These are phyloP conservation scores for Yponomeuta cagnagella DNA, from an alignment of 2,888 invertebrate genomes.

Conservation along the genomic window DNA sequence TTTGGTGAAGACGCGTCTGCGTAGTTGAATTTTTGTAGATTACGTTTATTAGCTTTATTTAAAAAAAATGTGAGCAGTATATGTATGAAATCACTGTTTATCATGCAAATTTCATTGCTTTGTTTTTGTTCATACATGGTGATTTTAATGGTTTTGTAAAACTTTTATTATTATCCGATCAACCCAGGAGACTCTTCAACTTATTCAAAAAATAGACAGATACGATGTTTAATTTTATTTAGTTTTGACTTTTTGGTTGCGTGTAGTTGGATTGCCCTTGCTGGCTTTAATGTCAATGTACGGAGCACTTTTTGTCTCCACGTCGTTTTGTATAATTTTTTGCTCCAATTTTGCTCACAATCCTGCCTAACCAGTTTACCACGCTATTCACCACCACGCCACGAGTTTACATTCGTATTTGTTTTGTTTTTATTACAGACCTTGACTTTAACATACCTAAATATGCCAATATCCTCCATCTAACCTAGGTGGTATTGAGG, in stretches of 20 bases:
- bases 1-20: neutral
- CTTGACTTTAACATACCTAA: neutral
- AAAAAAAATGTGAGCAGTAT: neutral
- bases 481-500: too few relatives aligned
- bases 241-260: neutral
- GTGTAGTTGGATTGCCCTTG: slow-evolving; percentile 39
- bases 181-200: too few relatives aligned
- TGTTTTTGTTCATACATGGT: too few relatives aligned
- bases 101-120: too few relatives aligned
- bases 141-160: too few relatives aligned
- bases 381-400: neutral
- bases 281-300: slow-evolving; percentile 52
- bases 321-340: neutral
- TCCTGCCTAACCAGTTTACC: neutral
- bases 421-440: neutral
- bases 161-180: too few relatives aligned
- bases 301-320: slow-evolving; percentile 35
- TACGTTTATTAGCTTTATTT: neutral
- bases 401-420: slow-evolving; percentile 1
- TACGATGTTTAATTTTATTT: neutral
- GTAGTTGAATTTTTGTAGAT: neutral
- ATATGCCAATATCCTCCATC: too few relatives aligned
- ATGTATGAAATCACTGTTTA: too few relatives aligned
- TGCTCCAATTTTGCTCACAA: neutral
- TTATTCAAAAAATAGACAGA: neutral